phyloP scores from a whole-genome alignment of 2,113 vertebrate species.

The Semicossyphus pulcher region DNA sequence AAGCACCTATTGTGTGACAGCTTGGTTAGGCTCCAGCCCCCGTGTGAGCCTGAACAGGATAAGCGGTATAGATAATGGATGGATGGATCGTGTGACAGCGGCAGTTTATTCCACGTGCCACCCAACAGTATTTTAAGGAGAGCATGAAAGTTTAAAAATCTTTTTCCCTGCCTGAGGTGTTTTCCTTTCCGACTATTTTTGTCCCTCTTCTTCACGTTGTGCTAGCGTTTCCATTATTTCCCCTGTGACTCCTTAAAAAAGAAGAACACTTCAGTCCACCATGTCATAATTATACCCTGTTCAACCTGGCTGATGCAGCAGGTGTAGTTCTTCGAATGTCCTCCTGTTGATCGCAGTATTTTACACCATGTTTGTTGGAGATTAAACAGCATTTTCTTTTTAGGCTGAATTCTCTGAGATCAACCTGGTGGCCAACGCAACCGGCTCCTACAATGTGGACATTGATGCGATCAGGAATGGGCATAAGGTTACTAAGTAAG shows the following conservation, averaged over 20 bases:
- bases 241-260: constrained; percentile 8
- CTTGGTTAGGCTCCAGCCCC: too few relatives aligned
- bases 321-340: not conserved
- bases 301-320: not conserved
- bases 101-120: not conserved
- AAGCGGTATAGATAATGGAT: too few relatives aligned
- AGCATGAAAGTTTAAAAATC: constrained; percentile 4
- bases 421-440: constrained; percentile 89
- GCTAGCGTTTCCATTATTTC: constrained; percentile 22
- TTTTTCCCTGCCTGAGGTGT: constrained; percentile 9
- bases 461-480: constrained; percentile 89
- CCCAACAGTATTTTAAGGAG: not conserved
- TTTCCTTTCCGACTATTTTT: constrained; percentile 45
- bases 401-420: constrained; percentile 93
- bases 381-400: constrained; percentile 45
- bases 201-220: constrained; percentile 12
- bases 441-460: constrained; percentile 88
- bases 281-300: not conserved
- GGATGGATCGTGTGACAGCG: not conserved
- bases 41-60: too few relatives aligned
- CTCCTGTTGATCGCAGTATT: not conserved
- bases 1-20: too few relatives aligned
- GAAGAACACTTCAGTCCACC: constrained; percentile 9
- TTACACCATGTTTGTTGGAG: not conserved
- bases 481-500: constrained; percentile 89